Conservation (phyloP, 1,140 invertebrate species). For the Dreissena polymorpha region DNA sequence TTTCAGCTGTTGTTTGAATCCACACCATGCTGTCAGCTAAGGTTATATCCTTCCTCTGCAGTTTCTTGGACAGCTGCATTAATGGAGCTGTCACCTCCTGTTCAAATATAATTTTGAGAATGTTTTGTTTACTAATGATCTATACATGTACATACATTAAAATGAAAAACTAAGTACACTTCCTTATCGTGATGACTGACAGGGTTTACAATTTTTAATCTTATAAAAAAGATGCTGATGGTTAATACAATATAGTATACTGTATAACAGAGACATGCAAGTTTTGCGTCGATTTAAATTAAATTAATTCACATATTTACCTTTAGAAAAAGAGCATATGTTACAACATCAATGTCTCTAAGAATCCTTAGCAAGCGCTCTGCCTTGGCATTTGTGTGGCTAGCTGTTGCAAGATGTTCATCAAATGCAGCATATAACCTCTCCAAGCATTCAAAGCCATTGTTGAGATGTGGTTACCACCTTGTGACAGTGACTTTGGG, state of each 20-base stretch:
- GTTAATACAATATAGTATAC: too few species aligned
- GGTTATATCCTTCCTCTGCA: neutral
- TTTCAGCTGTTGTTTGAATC: neutral
- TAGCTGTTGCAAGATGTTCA: neutral
- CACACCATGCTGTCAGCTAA: conserved; percentile 3
- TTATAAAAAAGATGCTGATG: too few species aligned
- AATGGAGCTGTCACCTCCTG: neutral
- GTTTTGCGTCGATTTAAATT: too few species aligned
- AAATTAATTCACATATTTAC: neutral
- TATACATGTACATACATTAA: neutral
- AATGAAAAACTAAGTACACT: too few species aligned
- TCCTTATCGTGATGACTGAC: too few species aligned
- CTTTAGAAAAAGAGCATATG: neutral
- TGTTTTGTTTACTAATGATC: neutral
- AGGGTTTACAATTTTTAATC: too few species aligned
- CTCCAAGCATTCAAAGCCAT: neutral
- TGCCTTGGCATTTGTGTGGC: conserved; percentile 17
- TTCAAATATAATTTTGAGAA: conserved; percentile 4
- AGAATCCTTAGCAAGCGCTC: neutral
- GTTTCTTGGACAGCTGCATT: neutral
- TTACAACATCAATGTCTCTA: neutral
- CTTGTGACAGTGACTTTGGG: conserved; percentile 10
- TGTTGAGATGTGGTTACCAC: conserved; percentile 4
- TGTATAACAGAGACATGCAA: too few species aligned
- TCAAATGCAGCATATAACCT: neutral